These are phyloP conservation scores for Perodicticus potto DNA, from an alignment of 2,797 vertebrate species.

Conservation along the genomic window DNA sequence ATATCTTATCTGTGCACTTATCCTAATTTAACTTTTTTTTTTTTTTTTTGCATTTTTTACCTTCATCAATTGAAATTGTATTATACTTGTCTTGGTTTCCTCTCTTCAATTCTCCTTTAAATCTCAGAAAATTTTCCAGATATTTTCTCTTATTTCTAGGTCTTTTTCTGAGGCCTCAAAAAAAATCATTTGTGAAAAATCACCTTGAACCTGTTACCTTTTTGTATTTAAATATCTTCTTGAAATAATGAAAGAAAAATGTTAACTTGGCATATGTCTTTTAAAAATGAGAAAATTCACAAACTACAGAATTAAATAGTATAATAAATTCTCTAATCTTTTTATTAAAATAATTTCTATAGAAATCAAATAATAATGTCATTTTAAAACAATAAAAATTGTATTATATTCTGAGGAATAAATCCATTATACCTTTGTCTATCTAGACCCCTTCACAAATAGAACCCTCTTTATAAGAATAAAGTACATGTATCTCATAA, in stretches of 20 bases:
- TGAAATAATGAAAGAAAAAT: slow-evolving; percentile 1
- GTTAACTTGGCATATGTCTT: not conserved
- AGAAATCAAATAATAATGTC: not conserved
- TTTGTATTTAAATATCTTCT: not conserved
- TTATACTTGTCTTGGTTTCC: not conserved
- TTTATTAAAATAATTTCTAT: not conserved
- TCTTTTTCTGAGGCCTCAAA: not conserved
- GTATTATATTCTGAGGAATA: not conserved
- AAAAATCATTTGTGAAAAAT: not conserved
- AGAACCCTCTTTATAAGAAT: not conserved
- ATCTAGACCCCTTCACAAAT: not conserved
- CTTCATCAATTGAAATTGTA: not conserved
- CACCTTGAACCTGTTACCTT: not conserved
- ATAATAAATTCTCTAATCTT: not conserved
- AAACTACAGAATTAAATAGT: not conserved
- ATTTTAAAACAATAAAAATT: slow-evolving; percentile 1
- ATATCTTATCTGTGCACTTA: not conserved
- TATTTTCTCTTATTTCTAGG: not conserved
- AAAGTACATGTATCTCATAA: not conserved
- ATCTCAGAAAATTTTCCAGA: not conserved
- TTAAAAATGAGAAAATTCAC: not conserved
- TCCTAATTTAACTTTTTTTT: not conserved
- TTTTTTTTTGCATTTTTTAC: not conserved
- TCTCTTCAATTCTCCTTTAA: not conserved
- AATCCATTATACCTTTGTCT: not conserved